These are phyloP conservation scores for Calycopis cecrops DNA, from an alignment of 1,140 invertebrate species.

Conservation along the genomic window DNA sequence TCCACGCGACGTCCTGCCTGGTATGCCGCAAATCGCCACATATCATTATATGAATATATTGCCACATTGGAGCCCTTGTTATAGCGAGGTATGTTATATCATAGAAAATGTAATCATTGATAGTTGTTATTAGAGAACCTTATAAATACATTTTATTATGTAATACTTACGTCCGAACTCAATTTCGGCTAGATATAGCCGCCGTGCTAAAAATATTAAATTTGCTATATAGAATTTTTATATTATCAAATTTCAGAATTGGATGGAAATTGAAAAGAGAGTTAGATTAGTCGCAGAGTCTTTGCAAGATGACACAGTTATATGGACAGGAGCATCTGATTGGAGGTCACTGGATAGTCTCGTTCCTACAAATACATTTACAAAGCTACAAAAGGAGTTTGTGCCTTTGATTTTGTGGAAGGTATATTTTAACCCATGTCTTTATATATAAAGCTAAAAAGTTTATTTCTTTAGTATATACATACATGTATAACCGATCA, in stretches of 20 bases:
- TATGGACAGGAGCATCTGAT: slow-evolving; percentile 41
- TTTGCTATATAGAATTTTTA: not conserved
- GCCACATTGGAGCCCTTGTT: slow-evolving; percentile 59
- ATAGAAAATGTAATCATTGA: too few relatives aligned
- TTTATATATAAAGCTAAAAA: too few relatives aligned
- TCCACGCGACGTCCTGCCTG: slow-evolving; percentile 42
- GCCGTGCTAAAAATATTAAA: too few relatives aligned
- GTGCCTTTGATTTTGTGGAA: slow-evolving; percentile 56
- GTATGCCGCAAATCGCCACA: slow-evolving; percentile 39
- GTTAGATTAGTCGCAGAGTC: slow-evolving; percentile 35
- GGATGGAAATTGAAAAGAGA: slow-evolving; percentile 45
- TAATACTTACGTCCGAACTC: too few relatives aligned
- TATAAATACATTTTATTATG: too few relatives aligned
- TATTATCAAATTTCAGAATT: slow-evolving; percentile 35
- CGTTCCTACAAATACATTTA: slow-evolving; percentile 16
- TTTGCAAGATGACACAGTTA: slow-evolving; percentile 26
- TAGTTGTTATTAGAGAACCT: too few relatives aligned
- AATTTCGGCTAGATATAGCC: not conserved
- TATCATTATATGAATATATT: slow-evolving; percentile 49
- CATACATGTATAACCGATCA: too few relatives aligned
- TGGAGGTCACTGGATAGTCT: slow-evolving; percentile 11
- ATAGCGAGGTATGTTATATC: slow-evolving; percentile 25
- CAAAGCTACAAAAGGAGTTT: slow-evolving; percentile 18
- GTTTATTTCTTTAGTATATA: not conserved
- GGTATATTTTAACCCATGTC: slow-evolving; percentile 33